Percentiles rank a stretch among this genome's conserved stretches.
These are phyloP conservation scores for Lutjanus argentimaculatus DNA, from an alignment of 2,797 vertebrate genomes.

Conservation along the genomic window DNA sequence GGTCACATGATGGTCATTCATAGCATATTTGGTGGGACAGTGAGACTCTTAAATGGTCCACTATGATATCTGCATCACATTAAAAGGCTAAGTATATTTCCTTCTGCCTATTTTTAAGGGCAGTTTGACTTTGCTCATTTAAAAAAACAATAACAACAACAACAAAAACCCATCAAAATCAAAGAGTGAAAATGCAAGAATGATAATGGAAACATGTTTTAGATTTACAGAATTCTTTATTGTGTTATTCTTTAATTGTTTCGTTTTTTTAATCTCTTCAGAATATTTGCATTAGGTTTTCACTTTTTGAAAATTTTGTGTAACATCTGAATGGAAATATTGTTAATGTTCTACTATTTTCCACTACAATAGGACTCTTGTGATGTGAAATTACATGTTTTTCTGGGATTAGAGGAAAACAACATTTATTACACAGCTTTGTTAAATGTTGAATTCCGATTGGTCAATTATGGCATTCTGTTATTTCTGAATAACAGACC, in stretches of 20 bases:
- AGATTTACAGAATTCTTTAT: constrained; percentile 36
- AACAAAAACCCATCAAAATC: not conserved
- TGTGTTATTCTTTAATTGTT: constrained; percentile 25
- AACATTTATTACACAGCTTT: constrained; percentile 2
- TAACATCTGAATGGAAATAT: not conserved
- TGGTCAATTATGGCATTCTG: no score
- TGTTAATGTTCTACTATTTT: not conserved
- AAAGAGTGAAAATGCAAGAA: constrained; percentile 7
- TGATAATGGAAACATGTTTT: not conserved
- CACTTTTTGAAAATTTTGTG: not conserved
- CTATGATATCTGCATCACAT: not conserved
- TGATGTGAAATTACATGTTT: not conserved
- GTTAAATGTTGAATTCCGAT: no score
- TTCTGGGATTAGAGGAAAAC: not conserved
- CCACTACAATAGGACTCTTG: not conserved
- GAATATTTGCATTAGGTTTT: not conserved
- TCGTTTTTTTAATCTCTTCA: constrained; percentile 1
- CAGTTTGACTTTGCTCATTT: constrained; percentile 8
- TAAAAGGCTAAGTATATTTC: not conserved
- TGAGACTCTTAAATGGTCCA: not conserved
- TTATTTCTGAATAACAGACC: no score
- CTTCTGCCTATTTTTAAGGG: not conserved
- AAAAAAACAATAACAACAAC: not conserved
- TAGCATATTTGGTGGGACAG: not conserved
- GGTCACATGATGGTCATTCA: not conserved